phyloP scores from a whole-genome alignment of 2,797 vertebrate species.

The Liasis olivaceus region DNA sequence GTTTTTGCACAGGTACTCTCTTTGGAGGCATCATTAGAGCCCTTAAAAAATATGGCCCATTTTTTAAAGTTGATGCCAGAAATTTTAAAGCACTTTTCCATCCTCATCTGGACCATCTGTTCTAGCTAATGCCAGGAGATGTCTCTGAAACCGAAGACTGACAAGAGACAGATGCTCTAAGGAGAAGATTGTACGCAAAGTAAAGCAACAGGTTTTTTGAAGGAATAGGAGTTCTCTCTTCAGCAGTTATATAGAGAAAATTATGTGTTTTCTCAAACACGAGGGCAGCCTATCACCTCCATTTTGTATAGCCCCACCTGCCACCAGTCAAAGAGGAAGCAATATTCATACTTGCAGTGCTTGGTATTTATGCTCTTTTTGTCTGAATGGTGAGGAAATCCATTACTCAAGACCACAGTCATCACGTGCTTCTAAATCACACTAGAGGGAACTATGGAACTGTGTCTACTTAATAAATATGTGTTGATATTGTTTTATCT shows the following conservation, averaged over 20 bases:
- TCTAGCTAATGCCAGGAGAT: slow-evolving; percentile 15
- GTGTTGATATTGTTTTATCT: slow-evolving; percentile 61
- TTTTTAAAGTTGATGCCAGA: neutral
- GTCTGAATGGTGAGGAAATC: slow-evolving; percentile 46
- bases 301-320: slow-evolving; percentile 38
- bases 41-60: neutral
- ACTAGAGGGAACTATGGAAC: slow-evolving; percentile 62
- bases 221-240: slow-evolving; percentile 4
- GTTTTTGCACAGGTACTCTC: neutral
- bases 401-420: slow-evolving; percentile 52
- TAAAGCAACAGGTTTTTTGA: neutral
- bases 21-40: neutral
- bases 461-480: slow-evolving; percentile 61
- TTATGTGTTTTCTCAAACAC: neutral
- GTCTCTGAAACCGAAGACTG: slow-evolving; percentile 20
- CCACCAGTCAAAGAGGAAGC: slow-evolving; percentile 30
- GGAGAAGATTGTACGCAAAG: slow-evolving; percentile 17
- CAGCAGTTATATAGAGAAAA: slow-evolving; percentile 29
- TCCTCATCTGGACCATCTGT: slow-evolving; percentile 31
- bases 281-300: slow-evolving; percentile 19
- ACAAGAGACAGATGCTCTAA: neutral
- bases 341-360: slow-evolving; percentile 22
- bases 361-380: slow-evolving; percentile 55
- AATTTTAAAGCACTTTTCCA: slow-evolving; percentile 24
- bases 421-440: slow-evolving; percentile 64